Base-by-base conservation (phyloP, 2,888 invertebrate species). In the Drosophila robusta region DNA sequence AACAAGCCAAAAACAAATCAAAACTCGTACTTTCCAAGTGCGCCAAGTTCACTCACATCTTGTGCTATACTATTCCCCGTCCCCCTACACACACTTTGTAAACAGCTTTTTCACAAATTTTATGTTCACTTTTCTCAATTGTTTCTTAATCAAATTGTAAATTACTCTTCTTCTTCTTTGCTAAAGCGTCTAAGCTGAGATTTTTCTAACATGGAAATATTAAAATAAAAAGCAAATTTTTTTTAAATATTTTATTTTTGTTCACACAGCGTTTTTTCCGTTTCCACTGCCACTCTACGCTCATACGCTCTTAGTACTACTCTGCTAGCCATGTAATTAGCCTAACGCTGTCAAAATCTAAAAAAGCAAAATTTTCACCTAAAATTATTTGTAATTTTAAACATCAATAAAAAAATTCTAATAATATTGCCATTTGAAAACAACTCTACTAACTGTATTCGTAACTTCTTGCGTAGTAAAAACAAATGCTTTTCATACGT, bases 401-500 rank as follows among this genome's bases (percentile, higher is more conserved):
- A 70, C 64, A 71, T 70, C 57, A 79, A 78, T 70, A 70, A 45
- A 66, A 62, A 34, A 38, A 60, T 34, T 34, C 34, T 16, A 64
- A 45, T 16, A 56, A 61, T 47, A 75, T 56, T 58, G 34, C 58
- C 24, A 64, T 77, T 75, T 62, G 54, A 68, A 51, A 62, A 46
- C 24, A 42, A 61, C 62, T 69, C 49, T 76, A 39, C 67, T 62
- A 78, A 81, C 62, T 72, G 72, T 82, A 75, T 78, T 87, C 55
- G 85, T 81, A 84, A 87, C 75, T 75, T 82, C 79, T 81, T 82
- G 85, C 82, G 87, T 87, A 82, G 82, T 87, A 81, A 75, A 78
- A 70, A 77, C 54, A 77, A 75, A 88, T 82, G 89, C 89, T 88
- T 84, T 66, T 77, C 78, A 78, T 88, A 66, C 66, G 57, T 78